These are phyloP conservation scores for Todiramphus chloris DNA, from an alignment of 2,113 vertebrate species.

Conservation along the genomic window DNA sequence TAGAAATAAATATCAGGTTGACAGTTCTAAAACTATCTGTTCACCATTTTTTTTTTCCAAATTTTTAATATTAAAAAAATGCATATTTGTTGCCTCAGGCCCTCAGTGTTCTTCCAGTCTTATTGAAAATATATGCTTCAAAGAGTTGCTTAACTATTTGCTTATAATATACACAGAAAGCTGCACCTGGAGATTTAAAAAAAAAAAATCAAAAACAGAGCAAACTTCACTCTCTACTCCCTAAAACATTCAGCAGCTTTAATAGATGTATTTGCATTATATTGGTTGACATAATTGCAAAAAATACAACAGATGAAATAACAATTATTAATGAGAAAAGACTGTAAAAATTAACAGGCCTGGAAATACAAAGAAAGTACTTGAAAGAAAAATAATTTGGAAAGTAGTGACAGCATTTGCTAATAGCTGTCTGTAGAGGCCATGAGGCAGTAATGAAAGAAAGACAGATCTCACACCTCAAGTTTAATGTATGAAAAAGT, in stretches of 20 bases:
- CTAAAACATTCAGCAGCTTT: not conserved
- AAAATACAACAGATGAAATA: not conserved
- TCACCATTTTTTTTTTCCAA: too few species aligned
- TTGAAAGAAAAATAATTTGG: not conserved
- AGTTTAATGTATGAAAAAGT: not conserved
- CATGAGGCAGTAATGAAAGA: not conserved
- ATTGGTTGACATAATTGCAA: not conserved
- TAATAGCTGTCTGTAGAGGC: not conserved
- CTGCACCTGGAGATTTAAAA: not conserved
- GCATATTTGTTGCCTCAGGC: not conserved
- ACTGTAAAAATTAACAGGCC: not conserved
- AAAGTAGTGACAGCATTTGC: not conserved
- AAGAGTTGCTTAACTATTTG: not conserved
- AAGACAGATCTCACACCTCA: not conserved
- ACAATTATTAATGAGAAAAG: not conserved
- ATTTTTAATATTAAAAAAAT: not conserved
- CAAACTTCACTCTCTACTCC: not conserved
- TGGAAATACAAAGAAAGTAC: not conserved
- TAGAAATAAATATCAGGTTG: not conserved
- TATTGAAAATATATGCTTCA: not conserved
- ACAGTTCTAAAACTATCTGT: not conserved
- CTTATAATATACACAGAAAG: not conserved
- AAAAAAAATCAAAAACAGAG: not conserved
- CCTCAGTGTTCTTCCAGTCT: not conserved
- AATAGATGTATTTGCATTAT: not conserved